Conservation (phyloP, 2,797 vertebrate species). For the Bryconaethiops microstoma region DNA sequence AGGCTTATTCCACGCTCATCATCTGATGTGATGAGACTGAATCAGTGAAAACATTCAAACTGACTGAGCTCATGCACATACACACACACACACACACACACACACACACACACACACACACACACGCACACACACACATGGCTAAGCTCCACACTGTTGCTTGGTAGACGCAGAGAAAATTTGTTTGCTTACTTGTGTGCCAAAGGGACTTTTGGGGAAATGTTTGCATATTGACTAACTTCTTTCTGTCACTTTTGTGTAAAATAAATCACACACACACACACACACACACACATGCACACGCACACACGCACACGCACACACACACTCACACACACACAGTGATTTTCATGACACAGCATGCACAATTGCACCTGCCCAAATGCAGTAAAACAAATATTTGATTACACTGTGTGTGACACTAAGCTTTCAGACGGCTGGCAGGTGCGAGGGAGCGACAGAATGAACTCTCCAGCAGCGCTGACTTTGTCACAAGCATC, state of each 20-base stretch:
- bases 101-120: not conserved
- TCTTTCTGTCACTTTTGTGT: not conserved
- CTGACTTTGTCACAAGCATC: not conserved
- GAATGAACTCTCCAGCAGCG: not conserved
- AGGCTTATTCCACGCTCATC: not conserved
- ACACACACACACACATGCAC: not conserved
- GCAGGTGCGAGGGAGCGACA: not conserved
- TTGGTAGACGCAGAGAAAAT: not conserved
- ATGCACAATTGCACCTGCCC: not conserved
- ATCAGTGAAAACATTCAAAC: not conserved
- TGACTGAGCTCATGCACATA: not conserved
- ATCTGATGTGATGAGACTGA: not conserved
- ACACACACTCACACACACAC: not conserved
- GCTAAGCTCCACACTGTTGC: slow-evolving; percentile 3
- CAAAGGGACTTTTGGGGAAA: slow-evolving; percentile 1
- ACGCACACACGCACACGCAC: not conserved
- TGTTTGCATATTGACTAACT: not conserved
- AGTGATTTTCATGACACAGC: not conserved
- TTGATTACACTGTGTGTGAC: slow-evolving; percentile 24
- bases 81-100: not conserved
- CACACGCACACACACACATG: not conserved
- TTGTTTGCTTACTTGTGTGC: not conserved
- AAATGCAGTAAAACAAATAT: slow-evolving; percentile 1
- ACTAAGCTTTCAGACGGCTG: not conserved
- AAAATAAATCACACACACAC: not conserved